Evolutionary conservation across 2,113 vertebrate genomes (phyloP).

Genomic region (Brachirus orientalis): DNA sequence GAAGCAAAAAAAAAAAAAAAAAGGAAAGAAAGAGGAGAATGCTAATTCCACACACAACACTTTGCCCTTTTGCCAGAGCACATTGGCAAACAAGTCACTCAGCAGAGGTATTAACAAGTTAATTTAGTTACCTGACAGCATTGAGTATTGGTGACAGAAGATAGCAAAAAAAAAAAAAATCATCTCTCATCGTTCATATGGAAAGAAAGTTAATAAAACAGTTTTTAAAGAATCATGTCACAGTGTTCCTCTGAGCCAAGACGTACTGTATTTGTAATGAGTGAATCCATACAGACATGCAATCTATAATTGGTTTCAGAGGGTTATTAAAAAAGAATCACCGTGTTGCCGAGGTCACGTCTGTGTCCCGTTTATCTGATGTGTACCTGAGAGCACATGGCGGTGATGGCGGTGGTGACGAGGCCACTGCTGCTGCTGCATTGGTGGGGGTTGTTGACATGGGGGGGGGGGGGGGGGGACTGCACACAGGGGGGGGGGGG

Average conservation of each 20-base stretch:
- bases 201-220: not conserved
- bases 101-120: constrained; percentile 74
- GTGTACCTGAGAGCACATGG: constrained; percentile 41
- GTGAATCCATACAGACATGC: constrained; percentile 38
- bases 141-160: not conserved
- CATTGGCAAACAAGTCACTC: constrained; percentile 73
- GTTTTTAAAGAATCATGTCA: not conserved
- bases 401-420: constrained; percentile 20
- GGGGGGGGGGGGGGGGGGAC: not conserved
- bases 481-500: constrained; percentile 20
- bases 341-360: constrained; percentile 58
- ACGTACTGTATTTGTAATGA: not conserved
- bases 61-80: constrained; percentile 72
- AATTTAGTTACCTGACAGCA: constrained; percentile 72
- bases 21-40: constrained; percentile 68
- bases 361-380: constrained; percentile 57
- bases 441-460: constrained; percentile 59
- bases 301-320: constrained; percentile 38
- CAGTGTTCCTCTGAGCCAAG: constrained; percentile 4
- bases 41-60: constrained; percentile 61
- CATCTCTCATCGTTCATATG: not conserved
- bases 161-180: fast-evolving
- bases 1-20: too few relatives aligned
- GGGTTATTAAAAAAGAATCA: constrained; percentile 41
- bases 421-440: constrained; percentile 24